Conservation (phyloP, 2,888 invertebrate species). For the Embidobia sp. region DNA sequence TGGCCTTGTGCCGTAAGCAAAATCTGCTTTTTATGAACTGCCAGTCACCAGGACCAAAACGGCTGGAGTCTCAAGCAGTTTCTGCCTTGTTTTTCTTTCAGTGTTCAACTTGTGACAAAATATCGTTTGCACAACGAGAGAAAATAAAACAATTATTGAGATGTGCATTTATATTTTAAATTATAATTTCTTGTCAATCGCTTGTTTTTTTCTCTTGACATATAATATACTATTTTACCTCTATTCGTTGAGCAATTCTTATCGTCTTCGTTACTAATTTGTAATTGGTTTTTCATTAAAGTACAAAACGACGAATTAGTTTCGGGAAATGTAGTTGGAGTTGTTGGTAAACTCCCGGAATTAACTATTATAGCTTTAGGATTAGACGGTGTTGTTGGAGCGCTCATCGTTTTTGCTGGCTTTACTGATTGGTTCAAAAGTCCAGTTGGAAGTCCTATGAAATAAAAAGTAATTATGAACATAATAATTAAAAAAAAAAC, state of each 20-base stretch:
- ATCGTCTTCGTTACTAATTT: not conserved
- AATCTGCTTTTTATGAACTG: no score
- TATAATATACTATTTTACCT: constrained; percentile 9
- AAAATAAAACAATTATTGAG: no score
- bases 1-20: no score
- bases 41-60: no score
- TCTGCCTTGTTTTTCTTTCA: no score
- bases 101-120: no score
- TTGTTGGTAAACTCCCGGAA: constrained; percentile 74
- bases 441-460: constrained; percentile 74
- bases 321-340: constrained; percentile 69
- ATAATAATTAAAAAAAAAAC: not conserved
- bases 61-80: no score
- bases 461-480: not conserved
- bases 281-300: constrained; percentile 38
- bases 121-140: no score
- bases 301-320: constrained; percentile 8
- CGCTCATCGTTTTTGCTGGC: constrained; percentile 78
- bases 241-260: constrained; percentile 15
- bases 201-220: no score
- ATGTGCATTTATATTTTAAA: no score
- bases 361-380: constrained; percentile 69
- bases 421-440: constrained; percentile 74
- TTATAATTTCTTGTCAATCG: no score
- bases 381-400: constrained; percentile 76